A percentile compares a stretch with the other conserved stretches of the same genome.
Conservation (phyloP, 2,113 vertebrate genomes). For the Syngnathus scovelli region DNA sequence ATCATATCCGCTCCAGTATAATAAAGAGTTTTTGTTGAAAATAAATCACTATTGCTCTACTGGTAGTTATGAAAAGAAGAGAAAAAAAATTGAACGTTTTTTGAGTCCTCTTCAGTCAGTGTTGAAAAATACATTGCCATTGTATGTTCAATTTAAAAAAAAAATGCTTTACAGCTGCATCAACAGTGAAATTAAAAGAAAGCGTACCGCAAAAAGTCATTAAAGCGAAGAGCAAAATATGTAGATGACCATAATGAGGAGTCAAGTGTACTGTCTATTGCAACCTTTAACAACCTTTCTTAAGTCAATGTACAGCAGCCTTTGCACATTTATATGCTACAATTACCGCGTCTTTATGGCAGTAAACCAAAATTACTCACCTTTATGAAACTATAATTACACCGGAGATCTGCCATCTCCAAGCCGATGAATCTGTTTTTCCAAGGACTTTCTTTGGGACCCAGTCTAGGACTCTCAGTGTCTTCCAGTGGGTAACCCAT, state of each 20-base stretch:
- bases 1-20: slow-evolving; percentile 42
- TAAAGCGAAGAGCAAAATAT: neutral
- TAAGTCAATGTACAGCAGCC: neutral
- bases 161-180: neutral
- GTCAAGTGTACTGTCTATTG: neutral
- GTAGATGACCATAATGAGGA: neutral
- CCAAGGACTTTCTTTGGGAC: too few relatives aligned
- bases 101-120: neutral
- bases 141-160: neutral
- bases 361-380: neutral
- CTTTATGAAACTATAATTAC: neutral
- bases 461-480: too few relatives aligned
- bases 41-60: slow-evolving; percentile 36
- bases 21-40: slow-evolving; percentile 42
- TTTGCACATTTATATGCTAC: too few relatives aligned
- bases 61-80: slow-evolving; percentile 26
- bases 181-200: neutral
- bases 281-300: neutral
- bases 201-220: neutral
- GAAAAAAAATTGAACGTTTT: slow-evolving; percentile 12
- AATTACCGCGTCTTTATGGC: neutral
- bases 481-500: too few relatives aligned
- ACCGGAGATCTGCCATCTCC: neutral
- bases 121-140: neutral
- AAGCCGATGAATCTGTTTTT: too few relatives aligned